A percentile compares a stretch with the other conserved stretches of the same genome.
Evolutionary conservation across 2,113 vertebrate species (phyloP).

Genomic region (Callionymus lyra): DNA sequence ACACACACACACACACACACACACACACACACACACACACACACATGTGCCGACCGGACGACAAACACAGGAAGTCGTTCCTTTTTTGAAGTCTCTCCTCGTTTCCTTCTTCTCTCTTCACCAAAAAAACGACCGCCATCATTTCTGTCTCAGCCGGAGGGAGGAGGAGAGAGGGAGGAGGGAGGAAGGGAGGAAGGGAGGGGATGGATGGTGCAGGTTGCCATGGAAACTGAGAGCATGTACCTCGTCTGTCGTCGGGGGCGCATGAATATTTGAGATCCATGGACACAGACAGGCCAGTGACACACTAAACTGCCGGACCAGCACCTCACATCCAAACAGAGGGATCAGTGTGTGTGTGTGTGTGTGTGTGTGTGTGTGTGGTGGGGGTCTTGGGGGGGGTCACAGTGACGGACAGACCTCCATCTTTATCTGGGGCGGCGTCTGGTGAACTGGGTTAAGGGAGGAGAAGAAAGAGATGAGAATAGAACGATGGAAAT

Average conservation of each 20-base stretch:
- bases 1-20: too few species aligned
- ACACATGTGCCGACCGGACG: slow-evolving; percentile 4
- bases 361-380: too few species aligned
- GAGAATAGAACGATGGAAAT: slow-evolving; percentile 2
- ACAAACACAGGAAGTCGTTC: slow-evolving; percentile 10
- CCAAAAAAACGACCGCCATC: slow-evolving; percentile 10
- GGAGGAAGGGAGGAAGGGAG: slow-evolving; percentile 3
- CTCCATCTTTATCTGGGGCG: slow-evolving; percentile 38
- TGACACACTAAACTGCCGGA: slow-evolving; percentile 7
- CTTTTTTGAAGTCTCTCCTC: too few species aligned
- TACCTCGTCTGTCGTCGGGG: slow-evolving; percentile 47
- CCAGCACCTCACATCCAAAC: slow-evolving; percentile 9
- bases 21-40: too few species aligned
- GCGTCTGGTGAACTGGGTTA: slow-evolving; percentile 21
- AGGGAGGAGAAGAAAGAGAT: slow-evolving; percentile 1
- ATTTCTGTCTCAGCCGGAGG: slow-evolving; percentile 14
- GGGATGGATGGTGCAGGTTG: slow-evolving; percentile 37
- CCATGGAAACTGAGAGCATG: slow-evolving; percentile 57
- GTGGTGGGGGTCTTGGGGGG: too few species aligned
- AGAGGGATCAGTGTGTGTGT: slow-evolving; percentile 14
- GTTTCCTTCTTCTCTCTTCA: background rate
- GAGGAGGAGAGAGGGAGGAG: slow-evolving; percentile 3
- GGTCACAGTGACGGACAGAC: slow-evolving; percentile 25
- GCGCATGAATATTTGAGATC: slow-evolving; percentile 58
- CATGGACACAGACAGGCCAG: slow-evolving; percentile 32